These are phyloP conservation scores for Carlito syrichta DNA, from an alignment of 2,113 vertebrate species.

Conservation along the genomic window DNA sequence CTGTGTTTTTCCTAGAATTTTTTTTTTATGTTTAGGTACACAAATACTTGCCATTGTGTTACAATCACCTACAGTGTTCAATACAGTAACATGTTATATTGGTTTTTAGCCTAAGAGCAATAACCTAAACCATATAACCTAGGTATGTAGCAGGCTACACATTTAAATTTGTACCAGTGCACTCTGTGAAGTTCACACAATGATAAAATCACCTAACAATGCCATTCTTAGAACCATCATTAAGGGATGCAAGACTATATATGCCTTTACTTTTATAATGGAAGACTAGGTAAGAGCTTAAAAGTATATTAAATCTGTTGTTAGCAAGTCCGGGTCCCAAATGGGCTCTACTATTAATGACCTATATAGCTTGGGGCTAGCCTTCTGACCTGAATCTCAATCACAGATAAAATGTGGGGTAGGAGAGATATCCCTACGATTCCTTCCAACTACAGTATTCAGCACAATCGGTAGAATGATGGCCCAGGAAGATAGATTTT, in stretches of 20 bases:
- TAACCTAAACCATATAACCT: neutral
- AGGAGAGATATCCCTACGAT: rapidly evolving
- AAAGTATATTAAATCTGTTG: no score
- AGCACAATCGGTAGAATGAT: rapidly evolving
- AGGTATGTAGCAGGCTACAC: neutral
- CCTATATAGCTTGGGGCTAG: rapidly evolving
- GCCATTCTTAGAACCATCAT: neutral
- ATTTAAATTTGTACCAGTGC: neutral
- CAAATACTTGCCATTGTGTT: neutral
- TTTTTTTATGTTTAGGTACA: neutral
- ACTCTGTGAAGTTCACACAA: neutral
- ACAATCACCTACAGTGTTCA: neutral
- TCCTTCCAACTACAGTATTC: rapidly evolving
- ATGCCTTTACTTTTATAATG: neutral
- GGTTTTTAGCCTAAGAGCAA: neutral
- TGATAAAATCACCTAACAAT: neutral
- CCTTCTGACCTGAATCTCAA: neutral
- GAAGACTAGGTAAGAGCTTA: neutral
- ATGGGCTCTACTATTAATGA: no score
- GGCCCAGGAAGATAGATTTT: neutral
- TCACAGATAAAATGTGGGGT: no score
- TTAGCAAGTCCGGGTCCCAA: neutral
- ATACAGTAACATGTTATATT: neutral
- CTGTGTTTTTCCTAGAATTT: neutral
- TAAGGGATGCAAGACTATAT: neutral